Percentiles rank a stretch among this genome's conserved stretches.
These are phyloP conservation scores for Syrrhaptes paradoxus DNA, from an alignment of 2,113 vertebrate genomes.

Conservation along the genomic window DNA sequence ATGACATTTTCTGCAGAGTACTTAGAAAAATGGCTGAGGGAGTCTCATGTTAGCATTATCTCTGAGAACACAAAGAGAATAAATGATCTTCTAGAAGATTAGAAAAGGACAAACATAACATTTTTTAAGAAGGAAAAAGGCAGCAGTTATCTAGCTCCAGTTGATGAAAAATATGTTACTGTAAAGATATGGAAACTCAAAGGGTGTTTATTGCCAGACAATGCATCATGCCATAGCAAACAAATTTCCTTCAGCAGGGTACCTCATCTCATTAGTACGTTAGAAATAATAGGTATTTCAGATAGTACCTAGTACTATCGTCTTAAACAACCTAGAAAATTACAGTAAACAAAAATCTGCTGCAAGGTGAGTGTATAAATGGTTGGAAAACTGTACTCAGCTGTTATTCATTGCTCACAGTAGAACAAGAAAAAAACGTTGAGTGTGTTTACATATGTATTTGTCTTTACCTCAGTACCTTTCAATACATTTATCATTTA, in stretches of 20 bases:
- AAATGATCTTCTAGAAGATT: not conserved
- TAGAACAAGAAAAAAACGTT: not conserved
- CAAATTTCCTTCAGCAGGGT: not conserved
- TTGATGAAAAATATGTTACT: not conserved
- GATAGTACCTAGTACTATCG: not conserved
- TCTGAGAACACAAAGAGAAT: not conserved
- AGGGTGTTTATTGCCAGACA: not conserved
- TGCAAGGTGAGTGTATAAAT: not conserved
- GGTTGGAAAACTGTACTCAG: not conserved
- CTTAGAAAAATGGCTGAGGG: not conserved
- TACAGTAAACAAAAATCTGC: not conserved
- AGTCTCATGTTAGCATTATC: not conserved
- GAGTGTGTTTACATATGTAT: not conserved
- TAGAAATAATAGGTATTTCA: not conserved
- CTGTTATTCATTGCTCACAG: not conserved
- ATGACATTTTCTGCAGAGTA: not conserved
- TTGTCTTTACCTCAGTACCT: not conserved
- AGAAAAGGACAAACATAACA: not conserved
- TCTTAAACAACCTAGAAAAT: conserved; percentile 5
- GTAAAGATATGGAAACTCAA: not conserved
- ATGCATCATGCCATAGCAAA: not conserved
- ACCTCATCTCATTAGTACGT: not conserved
- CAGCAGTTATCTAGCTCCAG: not conserved
- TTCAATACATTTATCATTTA: not conserved
- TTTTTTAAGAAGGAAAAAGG: not conserved